Base-by-base conservation (phyloP, 2,113 vertebrate genomes). In the Pseudorhombus dupliciocellatus region DNA sequence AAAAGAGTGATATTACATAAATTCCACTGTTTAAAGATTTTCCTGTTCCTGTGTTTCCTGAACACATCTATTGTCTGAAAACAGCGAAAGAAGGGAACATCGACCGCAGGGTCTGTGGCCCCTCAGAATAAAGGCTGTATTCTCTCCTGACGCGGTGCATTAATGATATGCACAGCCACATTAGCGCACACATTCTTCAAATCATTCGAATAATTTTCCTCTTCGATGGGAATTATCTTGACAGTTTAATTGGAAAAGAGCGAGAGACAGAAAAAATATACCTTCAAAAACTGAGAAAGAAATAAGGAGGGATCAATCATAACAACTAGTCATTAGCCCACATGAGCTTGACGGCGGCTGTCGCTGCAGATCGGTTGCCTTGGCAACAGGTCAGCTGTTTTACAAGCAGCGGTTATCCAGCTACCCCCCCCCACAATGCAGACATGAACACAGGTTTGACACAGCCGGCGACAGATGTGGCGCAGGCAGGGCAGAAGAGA, bases 371-470 rank as follows among this genome's bases (percentile, higher is more conserved):
- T 66, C n/a, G 24, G 89, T 93, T 80, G 76, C 84, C 89, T 77
- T 84, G 83, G 84, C 87, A 92, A 93, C 87, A 78, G 75, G 85
- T 84, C 88, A 89, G 75, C 84, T 84, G 77, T 77, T 87, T 44
- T 40, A 37, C 42, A 82, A 75, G 65, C 73, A 6, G 67, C 50
- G 55, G 66, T 12, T 50, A 51, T 50, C 24, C 46, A 52, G n/a
- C 54, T 5, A 7, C 30, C 10, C n/a, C 44, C 61, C 10, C 18
- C 1, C 28, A n/a, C 50, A 8, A 75, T 14, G 1, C 28, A 10
- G 48, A 40, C 22, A 44, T 53, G 25, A 11, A 53, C 22, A 26
- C 52, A 53, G 6, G 34, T 40, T 10, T 40, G 81, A 73, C 66
- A 18, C 62, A 70, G 72, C 60, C 15, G 4, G 70, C 70, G 75